Conservation (phyloP, 2,888 invertebrate species). For the Dynastes grantii region DNA sequence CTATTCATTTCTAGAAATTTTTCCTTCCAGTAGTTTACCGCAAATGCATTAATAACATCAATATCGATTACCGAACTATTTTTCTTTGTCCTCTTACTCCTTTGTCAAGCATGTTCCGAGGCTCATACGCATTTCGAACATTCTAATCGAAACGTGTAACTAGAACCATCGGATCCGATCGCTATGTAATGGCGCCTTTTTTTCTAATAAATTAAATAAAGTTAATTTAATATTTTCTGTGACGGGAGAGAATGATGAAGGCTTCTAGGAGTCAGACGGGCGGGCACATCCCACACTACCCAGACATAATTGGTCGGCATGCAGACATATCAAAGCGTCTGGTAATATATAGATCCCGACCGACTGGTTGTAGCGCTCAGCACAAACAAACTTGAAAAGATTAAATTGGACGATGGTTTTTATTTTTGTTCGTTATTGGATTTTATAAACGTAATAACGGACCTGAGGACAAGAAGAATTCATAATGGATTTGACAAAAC, state of each 20-base stretch:
- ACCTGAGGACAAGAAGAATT: not conserved
- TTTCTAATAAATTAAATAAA: conserved; percentile 58
- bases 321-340: conserved; percentile 66
- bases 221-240: conserved; percentile 65
- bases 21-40: too few relatives aligned
- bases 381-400: conserved; percentile 55
- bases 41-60: too few relatives aligned
- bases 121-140: too few relatives aligned
- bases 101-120: too few relatives aligned
- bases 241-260: conserved; percentile 60
- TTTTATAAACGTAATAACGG: not conserved
- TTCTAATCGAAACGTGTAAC: too few relatives aligned
- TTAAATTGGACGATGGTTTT: conserved; percentile 37
- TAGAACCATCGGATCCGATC: too few relatives aligned
- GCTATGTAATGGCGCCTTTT: conserved; percentile 27
- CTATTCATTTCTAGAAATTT: too few relatives aligned
- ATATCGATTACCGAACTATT: too few relatives aligned
- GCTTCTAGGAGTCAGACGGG: conserved; percentile 59
- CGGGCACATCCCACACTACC: conserved; percentile 67
- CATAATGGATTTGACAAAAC: not conserved
- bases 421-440: conserved; percentile 39
- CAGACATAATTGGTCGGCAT: conserved; percentile 70
- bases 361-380: conserved; percentile 56
- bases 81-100: not conserved
- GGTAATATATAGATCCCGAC: conserved; percentile 63